Evolutionary conservation across 2,888 invertebrate genomes (phyloP).

Genomic region (Atrina japonica): DNA sequence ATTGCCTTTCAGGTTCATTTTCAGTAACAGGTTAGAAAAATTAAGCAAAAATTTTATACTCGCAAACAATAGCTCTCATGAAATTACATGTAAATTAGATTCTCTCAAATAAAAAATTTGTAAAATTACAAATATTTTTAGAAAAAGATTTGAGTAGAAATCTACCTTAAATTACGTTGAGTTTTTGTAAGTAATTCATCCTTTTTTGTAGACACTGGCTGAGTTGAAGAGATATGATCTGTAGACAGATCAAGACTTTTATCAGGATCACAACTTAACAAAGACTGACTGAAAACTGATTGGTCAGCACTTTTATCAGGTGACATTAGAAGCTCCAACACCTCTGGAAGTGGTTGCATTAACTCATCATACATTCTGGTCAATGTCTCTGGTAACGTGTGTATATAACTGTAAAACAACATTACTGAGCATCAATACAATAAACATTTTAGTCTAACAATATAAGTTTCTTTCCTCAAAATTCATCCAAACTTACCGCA

Average conservation of each 20-base stretch:
- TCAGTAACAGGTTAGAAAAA: too few species aligned
- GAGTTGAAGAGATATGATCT: constrained; percentile 44
- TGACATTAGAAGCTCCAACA: constrained; percentile 61
- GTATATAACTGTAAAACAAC: constrained; percentile 61
- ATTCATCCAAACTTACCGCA: background rate
- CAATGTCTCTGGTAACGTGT: constrained; percentile 63
- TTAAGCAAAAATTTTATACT: too few species aligned
- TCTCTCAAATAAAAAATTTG: too few species aligned
- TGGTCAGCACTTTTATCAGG: constrained; percentile 57
- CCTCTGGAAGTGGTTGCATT: constrained; percentile 71
- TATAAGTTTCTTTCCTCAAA: too few species aligned
- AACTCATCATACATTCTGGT: constrained; percentile 72
- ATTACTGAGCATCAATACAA: background rate
- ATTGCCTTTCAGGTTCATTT: too few species aligned
- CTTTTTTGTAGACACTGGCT: constrained; percentile 46
- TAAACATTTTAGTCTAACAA: background rate
- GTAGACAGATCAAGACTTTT: constrained; percentile 34
- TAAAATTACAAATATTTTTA: background rate
- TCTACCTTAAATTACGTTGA: too few species aligned
- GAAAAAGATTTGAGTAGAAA: too few species aligned
- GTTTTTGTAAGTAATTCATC: constrained; percentile 30
- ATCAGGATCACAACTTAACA: constrained; percentile 34
- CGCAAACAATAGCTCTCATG: too few species aligned
- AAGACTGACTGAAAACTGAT: constrained; percentile 52
- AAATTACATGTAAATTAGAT: too few species aligned